phyloP scores from a whole-genome alignment of 2,888 invertebrate genomes.

The Dynastes maya region DNA sequence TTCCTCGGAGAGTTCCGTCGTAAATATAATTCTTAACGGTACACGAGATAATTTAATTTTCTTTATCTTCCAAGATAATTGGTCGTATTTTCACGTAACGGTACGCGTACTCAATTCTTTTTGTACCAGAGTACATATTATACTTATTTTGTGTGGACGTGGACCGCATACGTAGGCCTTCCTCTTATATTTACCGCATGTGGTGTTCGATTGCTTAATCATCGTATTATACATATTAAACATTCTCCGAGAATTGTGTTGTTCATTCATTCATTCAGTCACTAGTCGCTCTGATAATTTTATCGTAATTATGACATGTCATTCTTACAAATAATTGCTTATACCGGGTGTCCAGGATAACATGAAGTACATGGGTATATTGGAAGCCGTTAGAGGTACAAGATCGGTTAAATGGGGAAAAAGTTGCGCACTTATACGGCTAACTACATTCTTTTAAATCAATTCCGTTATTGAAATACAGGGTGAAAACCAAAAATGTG shows the following conservation, averaged over 20 bases:
- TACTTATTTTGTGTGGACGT: no score
- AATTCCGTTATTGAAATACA: no score
- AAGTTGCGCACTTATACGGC: no score
- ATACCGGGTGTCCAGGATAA: no score
- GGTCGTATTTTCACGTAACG: constrained; percentile 7
- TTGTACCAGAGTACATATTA: neutral
- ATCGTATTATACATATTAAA: constrained; percentile 7
- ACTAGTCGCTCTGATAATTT: constrained; percentile 16
- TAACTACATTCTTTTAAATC: no score
- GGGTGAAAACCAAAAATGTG: no score
- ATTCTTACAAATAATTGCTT: constrained; percentile 6
- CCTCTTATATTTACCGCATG: neutral
- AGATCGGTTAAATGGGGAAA: no score
- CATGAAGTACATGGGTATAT: no score
- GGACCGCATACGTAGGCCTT: no score
- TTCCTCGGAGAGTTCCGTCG: neutral
- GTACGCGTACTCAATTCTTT: neutral
- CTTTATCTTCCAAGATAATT: constrained; percentile 23
- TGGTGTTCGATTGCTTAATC: constrained; percentile 33
- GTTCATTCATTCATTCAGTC: constrained; percentile 16
- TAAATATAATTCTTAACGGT: constrained; percentile 13
- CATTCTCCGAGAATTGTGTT: constrained; percentile 17
- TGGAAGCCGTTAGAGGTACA: no score
- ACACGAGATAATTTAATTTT: constrained; percentile 13
- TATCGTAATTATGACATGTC: constrained; percentile 27